Conservation (phyloP, 2,888 invertebrate species). For the Nephrotoma flavescens region DNA sequence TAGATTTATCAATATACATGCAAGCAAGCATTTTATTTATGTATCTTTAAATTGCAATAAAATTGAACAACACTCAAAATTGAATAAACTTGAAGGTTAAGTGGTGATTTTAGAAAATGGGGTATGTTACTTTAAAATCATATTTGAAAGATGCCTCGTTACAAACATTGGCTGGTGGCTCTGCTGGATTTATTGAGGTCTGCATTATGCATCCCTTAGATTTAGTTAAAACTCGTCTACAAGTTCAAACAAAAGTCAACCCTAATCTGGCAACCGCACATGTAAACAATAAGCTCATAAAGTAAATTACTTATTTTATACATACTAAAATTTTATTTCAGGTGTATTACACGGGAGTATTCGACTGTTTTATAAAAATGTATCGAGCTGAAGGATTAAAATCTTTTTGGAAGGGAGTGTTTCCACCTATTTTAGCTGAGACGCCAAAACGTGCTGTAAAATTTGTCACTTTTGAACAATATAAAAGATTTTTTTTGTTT, state of each 20-base stretch:
- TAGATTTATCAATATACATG: too few species aligned
- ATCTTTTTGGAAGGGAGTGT: slow-evolving; percentile 85
- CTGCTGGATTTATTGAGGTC: slow-evolving; percentile 87
- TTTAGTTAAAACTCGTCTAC: slow-evolving; percentile 80
- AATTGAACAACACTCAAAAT: too few species aligned
- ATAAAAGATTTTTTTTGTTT: slow-evolving; percentile 72
- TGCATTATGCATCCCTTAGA: slow-evolving; percentile 95
- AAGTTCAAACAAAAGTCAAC: slow-evolving; percentile 43
- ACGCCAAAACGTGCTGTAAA: slow-evolving; percentile 91
- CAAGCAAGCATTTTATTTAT: too few species aligned
- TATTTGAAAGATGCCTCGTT: slow-evolving; percentile 55
- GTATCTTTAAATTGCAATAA: too few species aligned
- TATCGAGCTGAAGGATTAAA: slow-evolving; percentile 66
- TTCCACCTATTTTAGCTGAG: slow-evolving; percentile 86
- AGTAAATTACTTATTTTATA: slow-evolving; percentile 1
- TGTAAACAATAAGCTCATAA: not conserved
- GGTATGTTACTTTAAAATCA: not conserved
- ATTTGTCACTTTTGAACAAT: slow-evolving; percentile 89
- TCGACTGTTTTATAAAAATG: slow-evolving; percentile 83
- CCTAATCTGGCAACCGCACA: slow-evolving; percentile 20
- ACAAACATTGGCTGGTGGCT: slow-evolving; percentile 78
- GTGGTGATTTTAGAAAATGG: not conserved
- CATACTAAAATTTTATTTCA: slow-evolving; percentile 13
- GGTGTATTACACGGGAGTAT: slow-evolving; percentile 56
- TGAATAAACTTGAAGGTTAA: too few species aligned